Evolutionary conservation across 2,797 vertebrate genomes (phyloP), one percentile per base, ranked within the genome.

Genomic region (Rhyacichthys aspro): DNA sequence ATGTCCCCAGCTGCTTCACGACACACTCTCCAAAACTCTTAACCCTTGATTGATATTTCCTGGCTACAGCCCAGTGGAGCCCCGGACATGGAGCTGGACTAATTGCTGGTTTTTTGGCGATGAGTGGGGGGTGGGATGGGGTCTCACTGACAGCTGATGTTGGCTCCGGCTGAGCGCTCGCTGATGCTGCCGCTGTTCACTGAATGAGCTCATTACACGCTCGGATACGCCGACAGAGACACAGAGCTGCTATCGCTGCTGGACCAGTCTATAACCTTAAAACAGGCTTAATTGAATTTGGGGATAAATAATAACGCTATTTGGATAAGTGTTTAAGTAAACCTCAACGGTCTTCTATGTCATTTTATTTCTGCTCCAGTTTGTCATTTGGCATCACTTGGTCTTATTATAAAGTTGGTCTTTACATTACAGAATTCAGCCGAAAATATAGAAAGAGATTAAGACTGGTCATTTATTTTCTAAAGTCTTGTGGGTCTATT

Each of bases 121-220:
- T 12, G 34, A 37, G 16, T 50, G 33, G 34, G 33, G 48, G 18
- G 28, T 48, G 43, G 55, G 44, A 32, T 42, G 16, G 17, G 52
- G 63, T 63, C 78, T 72, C 52, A 33, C 78, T 82, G 80, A 77
- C 82, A 69, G 48, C 55, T 72, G 82, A 87, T 90, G 70, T 84
- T 75, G 73, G 66, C 76, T 70, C 12, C 39, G 58, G 67, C 54
- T 41, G 63, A 83, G 68, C 70, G 16, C 71, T 67, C 70, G 33
- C 28, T 63, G 19, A 41, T 53, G 32, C 57, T 17, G 56, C 66
- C 53, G 56, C 79, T 82, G 86, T 75, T 90, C 49, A 79, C 81
- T 85, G 81, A 91, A 91, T 90, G 71, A 88, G 84, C 74, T 91
- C 72, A 89, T 91, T 91, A 89, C 82, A 90, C 53, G 79, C 81